Percentiles rank a stretch among this genome's conserved stretches.
Conservation (phyloP, 2,888 invertebrate genomes). For the Cyaniris semiargus region DNA sequence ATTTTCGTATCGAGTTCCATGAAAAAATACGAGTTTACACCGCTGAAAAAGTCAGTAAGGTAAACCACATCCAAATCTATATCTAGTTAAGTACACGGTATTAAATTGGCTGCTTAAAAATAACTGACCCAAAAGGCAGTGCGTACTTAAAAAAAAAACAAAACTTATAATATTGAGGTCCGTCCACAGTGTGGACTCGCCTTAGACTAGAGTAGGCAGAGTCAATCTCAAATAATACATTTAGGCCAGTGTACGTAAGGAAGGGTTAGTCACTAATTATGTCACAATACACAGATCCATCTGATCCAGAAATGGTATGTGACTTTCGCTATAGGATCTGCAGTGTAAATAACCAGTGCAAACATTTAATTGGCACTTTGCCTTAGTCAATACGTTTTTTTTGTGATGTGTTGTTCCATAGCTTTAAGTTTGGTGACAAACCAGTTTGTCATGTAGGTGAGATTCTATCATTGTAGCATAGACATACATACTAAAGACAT, state of each 20-base stretch:
- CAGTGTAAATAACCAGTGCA: neutral
- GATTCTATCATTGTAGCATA: conserved; percentile 1
- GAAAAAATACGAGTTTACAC: conserved; percentile 54
- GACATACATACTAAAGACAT: neutral
- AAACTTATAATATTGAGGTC: conserved; percentile 58
- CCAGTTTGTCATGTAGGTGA: conserved; percentile 3
- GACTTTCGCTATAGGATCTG: neutral
- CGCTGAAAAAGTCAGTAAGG: conserved; percentile 43
- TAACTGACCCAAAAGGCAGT: conserved; percentile 57
- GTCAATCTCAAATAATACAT: conserved; percentile 53
- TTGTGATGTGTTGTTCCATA: conserved; percentile 25
- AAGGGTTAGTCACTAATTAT: neutral
- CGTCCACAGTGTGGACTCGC: conserved; percentile 45
- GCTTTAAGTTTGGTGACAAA: neutral
- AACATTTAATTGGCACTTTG: neutral
- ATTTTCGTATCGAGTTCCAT: conserved; percentile 47
- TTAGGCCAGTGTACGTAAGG: conserved; percentile 9
- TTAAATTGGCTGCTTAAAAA: conserved; percentile 44
- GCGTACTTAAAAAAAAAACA: conserved; percentile 48
- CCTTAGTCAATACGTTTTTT: neutral
- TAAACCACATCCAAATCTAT: conserved; percentile 50
- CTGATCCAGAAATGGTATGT: neutral
- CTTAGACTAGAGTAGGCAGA: conserved; percentile 57
- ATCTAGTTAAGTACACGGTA: conserved; percentile 33
- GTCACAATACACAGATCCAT: neutral